These are phyloP conservation scores for Uropsilus gracilis DNA, from an alignment of 2,113 vertebrate genomes.

Conservation along the genomic window DNA sequence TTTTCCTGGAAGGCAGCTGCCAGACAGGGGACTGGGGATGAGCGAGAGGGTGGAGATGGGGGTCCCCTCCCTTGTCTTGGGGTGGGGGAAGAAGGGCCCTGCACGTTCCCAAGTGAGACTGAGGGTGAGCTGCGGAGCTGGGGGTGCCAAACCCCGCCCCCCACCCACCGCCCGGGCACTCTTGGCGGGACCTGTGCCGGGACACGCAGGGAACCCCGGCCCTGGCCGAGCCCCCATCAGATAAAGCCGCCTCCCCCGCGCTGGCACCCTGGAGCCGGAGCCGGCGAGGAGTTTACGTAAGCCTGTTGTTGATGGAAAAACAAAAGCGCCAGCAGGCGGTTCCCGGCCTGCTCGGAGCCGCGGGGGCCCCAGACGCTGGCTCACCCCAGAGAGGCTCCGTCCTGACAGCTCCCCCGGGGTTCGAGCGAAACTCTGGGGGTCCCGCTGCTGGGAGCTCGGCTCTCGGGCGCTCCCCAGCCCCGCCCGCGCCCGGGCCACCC, in stretches of 20 bases:
- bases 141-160: background rate
- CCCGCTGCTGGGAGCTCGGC: background rate
- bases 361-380: slow-evolving; percentile 65
- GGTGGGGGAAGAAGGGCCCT: background rate
- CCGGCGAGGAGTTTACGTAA: slow-evolving; percentile 80
- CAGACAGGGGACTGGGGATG: background rate
- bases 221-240: slow-evolving; percentile 72
- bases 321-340: slow-evolving; percentile 68
- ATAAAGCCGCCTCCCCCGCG: slow-evolving; percentile 68
- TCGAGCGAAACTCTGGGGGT: background rate
- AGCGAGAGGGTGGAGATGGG: background rate
- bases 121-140: background rate
- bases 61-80: background rate
- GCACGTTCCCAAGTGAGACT: background rate
- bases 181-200: slow-evolving; percentile 17
- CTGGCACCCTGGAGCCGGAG: slow-evolving; percentile 65
- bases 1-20: background rate
- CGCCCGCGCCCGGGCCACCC: slow-evolving; percentile 29
- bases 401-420: slow-evolving; percentile 52
- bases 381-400: slow-evolving; percentile 40
- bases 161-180: background rate
- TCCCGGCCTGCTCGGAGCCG: slow-evolving; percentile 70
- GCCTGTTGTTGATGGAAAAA: slow-evolving; percentile 80
- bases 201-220: slow-evolving; percentile 67
- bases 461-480: background rate